Percentiles rank a stretch among this genome's conserved stretches.
Evolutionary conservation across 2,888 invertebrate genomes (phyloP).

Genomic region (Rotaria macrura): DNA sequence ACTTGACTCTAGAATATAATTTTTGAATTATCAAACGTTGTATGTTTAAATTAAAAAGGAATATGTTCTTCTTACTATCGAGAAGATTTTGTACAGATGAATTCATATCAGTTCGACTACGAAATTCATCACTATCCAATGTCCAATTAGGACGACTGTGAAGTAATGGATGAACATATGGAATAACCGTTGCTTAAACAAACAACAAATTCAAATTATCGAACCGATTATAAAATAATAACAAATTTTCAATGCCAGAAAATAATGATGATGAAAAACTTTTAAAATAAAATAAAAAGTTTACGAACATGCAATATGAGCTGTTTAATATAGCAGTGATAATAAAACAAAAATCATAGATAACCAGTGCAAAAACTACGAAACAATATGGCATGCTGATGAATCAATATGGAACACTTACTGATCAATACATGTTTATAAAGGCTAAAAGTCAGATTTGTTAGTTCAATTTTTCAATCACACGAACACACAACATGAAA

Average conservation of each 20-base stretch:
- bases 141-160: conserved; percentile 6
- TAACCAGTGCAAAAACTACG: not conserved
- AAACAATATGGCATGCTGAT: not conserved
- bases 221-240: not conserved
- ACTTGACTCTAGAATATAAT: too few relatives aligned
- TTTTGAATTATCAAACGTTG: too few relatives aligned
- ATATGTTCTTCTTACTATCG: not conserved
- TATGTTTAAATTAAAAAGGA: too few relatives aligned
- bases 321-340: not conserved
- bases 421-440: not conserved
- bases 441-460: not conserved
- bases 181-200: not conserved
- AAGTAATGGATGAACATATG: conserved; percentile 9
- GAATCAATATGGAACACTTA: not conserved
- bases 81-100: conserved; percentile 17
- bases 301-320: not conserved
- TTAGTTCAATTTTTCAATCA: not conserved
- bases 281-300: not conserved
- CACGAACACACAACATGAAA: not conserved
- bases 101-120: not conserved
- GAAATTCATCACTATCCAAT: not conserved
- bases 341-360: not conserved
- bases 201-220: not conserved
- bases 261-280: not conserved
- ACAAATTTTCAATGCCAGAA: not conserved